Base-by-base conservation (phyloP, 2,113 vertebrate genomes). In the Corythoichthys intestinalis region DNA sequence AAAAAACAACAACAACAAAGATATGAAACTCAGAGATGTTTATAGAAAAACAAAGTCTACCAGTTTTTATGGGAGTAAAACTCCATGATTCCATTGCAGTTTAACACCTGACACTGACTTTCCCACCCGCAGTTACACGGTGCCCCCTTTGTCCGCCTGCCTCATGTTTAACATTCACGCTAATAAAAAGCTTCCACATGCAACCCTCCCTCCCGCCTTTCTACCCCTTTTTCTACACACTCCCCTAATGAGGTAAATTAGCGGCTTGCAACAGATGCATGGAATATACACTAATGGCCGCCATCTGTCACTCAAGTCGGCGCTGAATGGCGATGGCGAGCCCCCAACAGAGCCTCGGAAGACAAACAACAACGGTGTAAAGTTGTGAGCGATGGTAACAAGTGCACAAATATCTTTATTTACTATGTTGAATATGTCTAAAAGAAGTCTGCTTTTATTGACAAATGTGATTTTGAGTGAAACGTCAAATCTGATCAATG, bases 201-300 rank as follows among this genome's bases (percentile, higher is more conserved):
- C 85, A 78, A 76, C 74, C 75, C 83, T 75, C 80, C 70, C 70
- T 63, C 17, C 59, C 74, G 20, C 58, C 70, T 62, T 64, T 37
- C 70, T 75, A 78, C 83, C 74, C 61, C 64, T 61, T 64, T 46
- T 71, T 75, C 80, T 82, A 73, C 83, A 81, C 83, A 77, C 87
- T 76, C 82, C 75, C 78, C 83, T 92, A 92, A 92, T 91, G 88
- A 92, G 89, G 90, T 90, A 88, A 91, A 92, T 90, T 91, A 91
- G 88, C 76, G 81, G 78, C 86, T 86, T 72, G 83, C 88, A 90
- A 90, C 89, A 92, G 90, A 92, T 92, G 90, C 83, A 86, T 86
- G 87, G 86, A 84, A 89, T 87, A 81, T 85, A 90, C 86, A 86
- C 88, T 87, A 90, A 90, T 86, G 86, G 85, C 72, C 80, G 74